Conservation (phyloP, 1,140 invertebrate species). For the Leptestheria dahalacensis region DNA sequence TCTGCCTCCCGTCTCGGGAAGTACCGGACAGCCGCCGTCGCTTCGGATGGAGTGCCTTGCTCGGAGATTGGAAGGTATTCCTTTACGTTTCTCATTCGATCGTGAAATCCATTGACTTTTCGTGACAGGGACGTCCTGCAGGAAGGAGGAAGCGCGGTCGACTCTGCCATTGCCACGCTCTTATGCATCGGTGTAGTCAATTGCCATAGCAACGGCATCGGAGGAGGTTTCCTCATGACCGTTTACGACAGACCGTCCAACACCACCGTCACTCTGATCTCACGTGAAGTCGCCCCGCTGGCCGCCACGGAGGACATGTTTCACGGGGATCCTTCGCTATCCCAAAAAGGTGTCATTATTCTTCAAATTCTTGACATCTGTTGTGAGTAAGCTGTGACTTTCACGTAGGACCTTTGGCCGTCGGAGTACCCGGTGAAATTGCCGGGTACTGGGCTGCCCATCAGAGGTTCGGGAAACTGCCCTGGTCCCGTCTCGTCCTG, state of each 20-base stretch:
- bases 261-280: conserved; percentile 39
- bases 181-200: conserved; percentile 75
- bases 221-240: conserved; percentile 74
- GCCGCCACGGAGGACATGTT: conserved; percentile 52
- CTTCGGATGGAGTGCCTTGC: conserved; percentile 57
- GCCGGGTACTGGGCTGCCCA: conserved; percentile 74
- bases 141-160: conserved; percentile 69
- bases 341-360: conserved; percentile 29
- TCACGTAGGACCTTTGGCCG: conserved; percentile 48
- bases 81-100: background rate
- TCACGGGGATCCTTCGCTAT: conserved; percentile 28
- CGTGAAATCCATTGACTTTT: background rate
- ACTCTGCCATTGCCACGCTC: conserved; percentile 64
- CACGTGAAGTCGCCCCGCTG: conserved; percentile 62
- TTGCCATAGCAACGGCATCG: conserved; percentile 70
- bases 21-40: conserved; percentile 53
- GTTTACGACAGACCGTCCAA: conserved; percentile 39
- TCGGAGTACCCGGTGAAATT: conserved; percentile 81
- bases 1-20: conserved; percentile 30
- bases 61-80: conserved; percentile 53
- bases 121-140: conserved; percentile 49
- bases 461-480: conserved; percentile 57
- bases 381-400: background rate
- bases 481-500: conserved; percentile 62
- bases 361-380: conserved; percentile 19